Evolutionary conservation across 2,888 invertebrate genomes (phyloP).

Genomic region (Steinernema hermaphroditum): DNA sequence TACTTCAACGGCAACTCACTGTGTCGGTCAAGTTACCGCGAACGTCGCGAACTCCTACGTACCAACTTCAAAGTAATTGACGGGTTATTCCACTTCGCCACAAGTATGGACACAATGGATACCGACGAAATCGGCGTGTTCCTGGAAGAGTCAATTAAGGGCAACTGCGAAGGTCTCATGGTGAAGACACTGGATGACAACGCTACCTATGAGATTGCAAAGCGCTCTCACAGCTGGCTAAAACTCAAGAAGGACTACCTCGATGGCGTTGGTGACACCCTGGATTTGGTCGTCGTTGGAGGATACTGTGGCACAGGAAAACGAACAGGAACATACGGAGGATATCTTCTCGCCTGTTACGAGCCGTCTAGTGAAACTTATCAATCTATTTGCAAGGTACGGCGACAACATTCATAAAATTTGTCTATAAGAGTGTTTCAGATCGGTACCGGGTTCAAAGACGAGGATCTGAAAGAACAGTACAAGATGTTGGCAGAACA

Average conservation of each 20-base stretch:
- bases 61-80: conserved; percentile 63
- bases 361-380: conserved; percentile 86
- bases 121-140: conserved; percentile 91
- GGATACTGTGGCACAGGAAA: conserved; percentile 87
- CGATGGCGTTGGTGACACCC: conserved; percentile 90
- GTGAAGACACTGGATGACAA: conserved; percentile 87
- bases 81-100: conserved; percentile 88
- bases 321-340: conserved; percentile 88
- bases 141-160: conserved; percentile 89
- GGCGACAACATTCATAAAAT: conserved; percentile 24
- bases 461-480: conserved; percentile 81
- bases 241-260: conserved; percentile 84
- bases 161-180: conserved; percentile 95
- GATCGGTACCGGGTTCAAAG: conserved; percentile 91
- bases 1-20: conserved; percentile 85
- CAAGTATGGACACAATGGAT: conserved; percentile 78
- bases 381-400: conserved; percentile 86
- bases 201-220: conserved; percentile 94
- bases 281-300: conserved; percentile 93
- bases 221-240: conserved; percentile 88
- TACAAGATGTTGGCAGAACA: conserved; percentile 78
- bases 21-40: conserved; percentile 78
- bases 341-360: conserved; percentile 90
- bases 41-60: conserved; percentile 72
- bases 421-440: conserved; percentile 61